These are phyloP conservation scores for Erethizon dorsatum DNA, from an alignment of 2,797 vertebrate genomes.

Conservation along the genomic window DNA sequence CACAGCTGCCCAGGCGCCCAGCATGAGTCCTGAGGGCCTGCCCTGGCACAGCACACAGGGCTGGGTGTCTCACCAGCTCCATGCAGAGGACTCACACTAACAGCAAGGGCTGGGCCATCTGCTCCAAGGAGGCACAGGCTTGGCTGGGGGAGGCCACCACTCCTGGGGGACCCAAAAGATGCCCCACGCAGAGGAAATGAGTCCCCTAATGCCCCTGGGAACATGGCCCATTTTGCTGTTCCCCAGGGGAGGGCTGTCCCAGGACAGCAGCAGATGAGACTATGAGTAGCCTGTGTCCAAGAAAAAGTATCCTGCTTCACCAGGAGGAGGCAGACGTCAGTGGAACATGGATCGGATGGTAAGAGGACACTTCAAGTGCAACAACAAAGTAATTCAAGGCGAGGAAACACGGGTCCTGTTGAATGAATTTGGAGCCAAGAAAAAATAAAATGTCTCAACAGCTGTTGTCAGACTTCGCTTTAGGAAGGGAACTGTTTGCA, in stretches of 20 bases:
- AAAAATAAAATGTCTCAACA: background rate
- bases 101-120: background rate
- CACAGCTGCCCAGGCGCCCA: background rate
- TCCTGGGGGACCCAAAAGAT: too few relatives aligned
- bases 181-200: accelerated
- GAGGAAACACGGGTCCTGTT: background rate
- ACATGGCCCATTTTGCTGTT: background rate
- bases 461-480: background rate
- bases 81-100: background rate
- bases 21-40: background rate
- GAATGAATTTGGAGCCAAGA: background rate
- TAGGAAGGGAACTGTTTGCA: background rate
- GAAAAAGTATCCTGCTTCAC: background rate
- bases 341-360: background rate
- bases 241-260: background rate
- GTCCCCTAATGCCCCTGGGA: background rate
- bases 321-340: background rate
- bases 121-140: background rate
- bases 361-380: slow-evolving; percentile 24
- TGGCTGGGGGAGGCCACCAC: background rate
- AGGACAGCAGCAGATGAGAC: accelerated
- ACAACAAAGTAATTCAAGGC: slow-evolving; percentile 56
- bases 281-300: background rate
- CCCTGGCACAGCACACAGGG: background rate
- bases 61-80: accelerated